These are phyloP conservation scores for Capromys pilorides DNA, from an alignment of 2,797 vertebrate species.

Conservation along the genomic window DNA sequence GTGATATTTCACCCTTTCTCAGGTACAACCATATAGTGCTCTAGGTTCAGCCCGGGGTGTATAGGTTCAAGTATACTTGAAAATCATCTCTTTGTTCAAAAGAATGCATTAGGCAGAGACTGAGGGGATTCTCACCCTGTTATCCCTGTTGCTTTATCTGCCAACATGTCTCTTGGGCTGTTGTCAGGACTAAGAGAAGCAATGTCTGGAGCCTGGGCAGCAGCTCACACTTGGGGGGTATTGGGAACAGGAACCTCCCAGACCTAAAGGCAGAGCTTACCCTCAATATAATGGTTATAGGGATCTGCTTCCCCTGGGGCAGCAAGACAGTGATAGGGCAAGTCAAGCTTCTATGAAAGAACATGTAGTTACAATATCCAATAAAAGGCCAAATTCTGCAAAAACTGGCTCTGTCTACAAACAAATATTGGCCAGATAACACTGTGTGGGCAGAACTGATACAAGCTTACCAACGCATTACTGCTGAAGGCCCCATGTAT, in stretches of 20 bases:
- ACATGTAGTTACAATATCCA: not conserved
- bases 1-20: not conserved
- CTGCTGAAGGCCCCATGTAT: not conserved
- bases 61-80: not conserved
- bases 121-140: not conserved
- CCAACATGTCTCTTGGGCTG: not conserved
- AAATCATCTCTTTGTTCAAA: not conserved
- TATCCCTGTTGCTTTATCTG: not conserved
- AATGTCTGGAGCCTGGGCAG: not conserved
- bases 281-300: not conserved
- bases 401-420: not conserved
- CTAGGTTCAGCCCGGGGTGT: not conserved
- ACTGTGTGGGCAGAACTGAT: not conserved
- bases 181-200: not conserved
- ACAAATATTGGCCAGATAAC: not conserved
- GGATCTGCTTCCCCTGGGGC: not conserved
- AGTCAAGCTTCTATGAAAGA: not conserved
- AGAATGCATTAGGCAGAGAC: not conserved
- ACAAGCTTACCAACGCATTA: not conserved
- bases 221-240: rapidly evolving
- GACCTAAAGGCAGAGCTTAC: not conserved
- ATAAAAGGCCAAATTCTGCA: not conserved
- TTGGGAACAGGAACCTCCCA: not conserved
- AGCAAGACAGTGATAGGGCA: not conserved
- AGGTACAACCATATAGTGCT: not conserved